These are phyloP conservation scores for Orthosia incerta DNA, from an alignment of 2,888 invertebrate species.

Conservation along the genomic window DNA sequence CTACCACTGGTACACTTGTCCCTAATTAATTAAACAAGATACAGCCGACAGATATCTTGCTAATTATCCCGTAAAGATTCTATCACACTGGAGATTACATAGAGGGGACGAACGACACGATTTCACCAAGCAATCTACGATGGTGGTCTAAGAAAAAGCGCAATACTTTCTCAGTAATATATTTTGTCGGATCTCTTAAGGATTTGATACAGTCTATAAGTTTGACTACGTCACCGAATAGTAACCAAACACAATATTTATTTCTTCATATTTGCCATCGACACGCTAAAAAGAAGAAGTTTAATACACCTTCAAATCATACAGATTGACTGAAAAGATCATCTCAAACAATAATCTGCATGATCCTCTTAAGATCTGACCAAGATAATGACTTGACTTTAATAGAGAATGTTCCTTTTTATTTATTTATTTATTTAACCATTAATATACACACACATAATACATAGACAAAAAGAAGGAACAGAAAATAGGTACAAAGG, in stretches of 20 bases:
- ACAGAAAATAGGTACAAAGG: too few species aligned
- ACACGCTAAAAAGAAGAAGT: neutral
- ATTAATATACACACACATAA: too few species aligned
- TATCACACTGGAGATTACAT: constrained; percentile 13
- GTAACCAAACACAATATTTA: too few species aligned
- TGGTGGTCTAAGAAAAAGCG: neutral
- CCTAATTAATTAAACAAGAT: constrained; percentile 58
- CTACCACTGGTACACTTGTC: constrained; percentile 26
- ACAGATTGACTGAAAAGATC: neutral
- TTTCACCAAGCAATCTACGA: constrained; percentile 29
- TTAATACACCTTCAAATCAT: neutral
- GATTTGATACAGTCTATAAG: neutral
- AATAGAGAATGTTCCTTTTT: too few species aligned
- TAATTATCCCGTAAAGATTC: constrained; percentile 42
- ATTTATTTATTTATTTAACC: too few species aligned
- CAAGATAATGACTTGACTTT: too few species aligned
- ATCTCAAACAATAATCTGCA: neutral
- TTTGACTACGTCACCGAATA: too few species aligned
- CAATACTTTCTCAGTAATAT: constrained; percentile 13
- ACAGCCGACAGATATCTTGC: constrained; percentile 33
- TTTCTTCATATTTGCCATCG: too few species aligned
- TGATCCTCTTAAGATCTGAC: too few species aligned
- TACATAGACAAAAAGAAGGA: too few species aligned
- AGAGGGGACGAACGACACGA: neutral
- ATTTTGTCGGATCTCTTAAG: neutral